Base-by-base conservation (phyloP, 2,888 invertebrate genomes). In the Oscheius sp. region DNA sequence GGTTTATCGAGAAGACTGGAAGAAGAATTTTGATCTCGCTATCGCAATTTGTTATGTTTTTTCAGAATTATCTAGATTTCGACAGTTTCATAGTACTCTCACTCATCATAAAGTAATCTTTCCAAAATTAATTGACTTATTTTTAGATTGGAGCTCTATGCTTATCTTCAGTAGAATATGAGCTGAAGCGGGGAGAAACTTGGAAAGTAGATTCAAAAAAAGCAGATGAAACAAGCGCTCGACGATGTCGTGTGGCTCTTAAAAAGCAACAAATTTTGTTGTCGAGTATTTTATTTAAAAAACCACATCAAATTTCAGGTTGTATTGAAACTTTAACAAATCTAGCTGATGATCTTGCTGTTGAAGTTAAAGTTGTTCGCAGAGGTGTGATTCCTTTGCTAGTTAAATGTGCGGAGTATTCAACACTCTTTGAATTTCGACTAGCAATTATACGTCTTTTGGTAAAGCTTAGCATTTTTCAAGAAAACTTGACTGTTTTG, bases 1-100 rank as follows among this genome's bases (percentile, higher is more conserved):
- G 86, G 95, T 97, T 33, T 89, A 98, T 64, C 90, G 96, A 77
- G 98, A 98, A 89, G 97, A 98, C 88, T 97, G 95, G 93, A 93
- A 93, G 87, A 91, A 93, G 86, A 96, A 94, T 87, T 92, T 95
- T 84, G 95, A 97, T 87, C 88, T 98, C 69, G 94, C 95, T 81
- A 95, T 94, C 80, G 95, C 95, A 88, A 93, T 98, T 86, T 92
- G 95, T 75, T 94, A 94, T 87, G 93, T 94, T 83, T 97, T 97
- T 89, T 94, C 95, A 87, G 96, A 95, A 87, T 95, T 98, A 87
- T 96, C 97, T 12, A 93, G 93, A 44, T 97, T 95, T 86, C 92
- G 92, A 82, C 92, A 93, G 85, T 97, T 97, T 88, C 97, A 98
- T 87, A 91, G 92, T 57, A 92, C 95, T 45, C 92, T 98, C 74